Percentiles rank a stretch among this genome's conserved stretches.
These are phyloP conservation scores for Ictidomys tridecemlineatus DNA, from an alignment of 2,113 vertebrate species.

Conservation along the genomic window DNA sequence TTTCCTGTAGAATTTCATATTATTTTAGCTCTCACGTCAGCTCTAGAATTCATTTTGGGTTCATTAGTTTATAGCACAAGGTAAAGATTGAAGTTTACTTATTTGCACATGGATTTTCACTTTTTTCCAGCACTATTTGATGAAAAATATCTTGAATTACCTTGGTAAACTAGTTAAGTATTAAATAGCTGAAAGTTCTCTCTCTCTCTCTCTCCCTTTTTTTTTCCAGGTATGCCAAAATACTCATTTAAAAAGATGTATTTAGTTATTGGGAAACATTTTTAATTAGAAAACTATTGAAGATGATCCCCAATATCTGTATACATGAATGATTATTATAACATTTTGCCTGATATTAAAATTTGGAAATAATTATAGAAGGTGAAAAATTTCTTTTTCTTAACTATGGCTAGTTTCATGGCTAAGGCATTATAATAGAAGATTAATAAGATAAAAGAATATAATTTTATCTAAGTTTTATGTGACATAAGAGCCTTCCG, in stretches of 20 bases:
- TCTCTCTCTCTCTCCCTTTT: background rate
- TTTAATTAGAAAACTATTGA: background rate
- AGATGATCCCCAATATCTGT: background rate
- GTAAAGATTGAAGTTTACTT: background rate
- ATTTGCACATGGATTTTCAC: background rate
- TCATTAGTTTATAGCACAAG: background rate
- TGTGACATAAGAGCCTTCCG: background rate
- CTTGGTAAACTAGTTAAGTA: background rate
- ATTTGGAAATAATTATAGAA: background rate
- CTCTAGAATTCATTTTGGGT: background rate
- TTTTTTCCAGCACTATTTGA: background rate
- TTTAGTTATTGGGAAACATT: background rate
- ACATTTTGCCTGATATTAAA: background rate
- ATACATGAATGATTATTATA: background rate
- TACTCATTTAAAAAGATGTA: background rate
- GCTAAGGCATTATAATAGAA: background rate
- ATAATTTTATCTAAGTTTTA: background rate
- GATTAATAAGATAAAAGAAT: background rate
- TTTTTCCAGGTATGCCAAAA: background rate
- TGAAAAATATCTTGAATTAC: background rate
- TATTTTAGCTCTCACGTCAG: background rate
- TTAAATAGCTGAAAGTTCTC: background rate
- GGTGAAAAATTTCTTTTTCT: background rate
- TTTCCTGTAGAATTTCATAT: slow-evolving; percentile 24
- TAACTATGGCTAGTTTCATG: background rate